These are phyloP conservation scores for Picus viridis DNA, from an alignment of 2,797 vertebrate species.

Conservation along the genomic window DNA sequence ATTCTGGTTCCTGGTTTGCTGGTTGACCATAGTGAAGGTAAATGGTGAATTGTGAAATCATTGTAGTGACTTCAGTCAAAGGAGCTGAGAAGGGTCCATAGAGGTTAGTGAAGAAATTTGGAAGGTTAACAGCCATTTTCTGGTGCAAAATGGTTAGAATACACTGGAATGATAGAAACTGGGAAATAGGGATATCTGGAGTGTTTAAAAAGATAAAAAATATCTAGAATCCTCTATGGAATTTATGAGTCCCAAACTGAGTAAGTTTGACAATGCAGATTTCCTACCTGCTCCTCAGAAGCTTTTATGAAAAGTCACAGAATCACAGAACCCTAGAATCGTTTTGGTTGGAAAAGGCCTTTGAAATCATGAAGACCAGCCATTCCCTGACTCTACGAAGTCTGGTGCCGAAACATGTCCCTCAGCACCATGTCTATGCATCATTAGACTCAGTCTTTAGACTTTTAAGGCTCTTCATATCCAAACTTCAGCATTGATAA, in stretches of 20 bases:
- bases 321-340: no score
- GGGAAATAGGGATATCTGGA: background rate
- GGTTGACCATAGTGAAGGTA: background rate
- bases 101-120: background rate
- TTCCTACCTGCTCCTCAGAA: background rate
- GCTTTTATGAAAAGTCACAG: no score
- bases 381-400: no score
- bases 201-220: background rate
- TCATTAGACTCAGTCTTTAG: background rate
- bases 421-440: no score
- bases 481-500: background rate
- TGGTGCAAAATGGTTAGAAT: background rate
- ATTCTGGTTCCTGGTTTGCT: background rate
- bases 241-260: background rate
- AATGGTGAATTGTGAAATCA: background rate
- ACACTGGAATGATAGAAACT: background rate
- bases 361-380: no score
- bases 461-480: background rate
- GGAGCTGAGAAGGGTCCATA: background rate
- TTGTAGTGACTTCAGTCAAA: background rate
- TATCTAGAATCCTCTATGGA: fast-evolving
- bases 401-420: no score
- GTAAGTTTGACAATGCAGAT: background rate
- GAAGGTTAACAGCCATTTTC: background rate
- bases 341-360: no score